A percentile compares a stretch with the other conserved stretches of the same genome.
Evolutionary conservation across 2,888 invertebrate genomes (phyloP).

Genomic region (Himalopsyche tibetana): DNA sequence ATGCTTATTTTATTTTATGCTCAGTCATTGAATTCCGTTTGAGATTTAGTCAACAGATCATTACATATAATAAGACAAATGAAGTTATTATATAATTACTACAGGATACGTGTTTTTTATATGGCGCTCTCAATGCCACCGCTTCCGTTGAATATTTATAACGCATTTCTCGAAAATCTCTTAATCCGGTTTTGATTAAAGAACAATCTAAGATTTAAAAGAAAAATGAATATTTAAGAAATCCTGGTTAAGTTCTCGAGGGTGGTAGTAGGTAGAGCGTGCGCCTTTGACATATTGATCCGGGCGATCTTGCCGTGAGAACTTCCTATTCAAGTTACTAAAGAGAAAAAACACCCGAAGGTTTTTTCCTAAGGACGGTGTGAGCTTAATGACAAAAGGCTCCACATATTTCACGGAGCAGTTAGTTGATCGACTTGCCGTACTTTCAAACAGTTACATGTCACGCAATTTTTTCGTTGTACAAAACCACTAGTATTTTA

Average conservation of each 20-base stretch:
- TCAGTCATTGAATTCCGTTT: too few relatives aligned
- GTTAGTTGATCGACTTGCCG: conserved; percentile 62
- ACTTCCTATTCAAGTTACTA: conserved; percentile 41
- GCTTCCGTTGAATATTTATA: too few relatives aligned
- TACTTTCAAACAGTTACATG: conserved; percentile 57
- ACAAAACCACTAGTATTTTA: conserved; percentile 29
- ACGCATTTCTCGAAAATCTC: too few relatives aligned
- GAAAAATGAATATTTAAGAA: conserved; percentile 4
- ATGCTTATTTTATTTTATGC: too few relatives aligned
- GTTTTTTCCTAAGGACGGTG: conserved; percentile 40
- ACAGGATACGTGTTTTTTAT: too few relatives aligned
- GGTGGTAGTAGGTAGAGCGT: background rate
- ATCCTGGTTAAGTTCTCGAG: background rate
- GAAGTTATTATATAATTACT: too few relatives aligned
- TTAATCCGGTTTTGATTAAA: too few relatives aligned
- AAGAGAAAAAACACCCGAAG: conserved; percentile 3
- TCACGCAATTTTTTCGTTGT: conserved; percentile 50
- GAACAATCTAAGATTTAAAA: too few relatives aligned
- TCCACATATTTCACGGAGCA: conserved; percentile 61
- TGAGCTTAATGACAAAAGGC: conserved; percentile 61
- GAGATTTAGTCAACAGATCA: too few relatives aligned
- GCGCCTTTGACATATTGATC: conserved; percentile 46
- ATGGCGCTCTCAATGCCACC: too few relatives aligned
- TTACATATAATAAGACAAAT: too few relatives aligned
- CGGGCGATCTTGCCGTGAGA: conserved; percentile 41